Percentiles rank a stretch among this genome's conserved stretches.
Conservation (phyloP, 1,140 invertebrate genomes). For the Drosophila repleta region DNA sequence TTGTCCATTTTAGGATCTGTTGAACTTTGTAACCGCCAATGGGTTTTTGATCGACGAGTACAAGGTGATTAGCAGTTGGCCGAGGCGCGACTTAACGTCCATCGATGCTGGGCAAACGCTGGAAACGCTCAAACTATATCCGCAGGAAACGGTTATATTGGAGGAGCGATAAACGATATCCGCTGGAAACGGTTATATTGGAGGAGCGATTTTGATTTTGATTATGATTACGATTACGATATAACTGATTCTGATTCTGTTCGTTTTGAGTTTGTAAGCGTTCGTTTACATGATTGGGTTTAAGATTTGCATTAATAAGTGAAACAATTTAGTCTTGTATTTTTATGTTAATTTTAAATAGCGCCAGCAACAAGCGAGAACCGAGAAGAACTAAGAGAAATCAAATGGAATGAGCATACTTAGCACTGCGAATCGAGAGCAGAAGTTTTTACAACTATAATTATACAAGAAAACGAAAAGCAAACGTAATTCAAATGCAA, state of each 20-base stretch:
- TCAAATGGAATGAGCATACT: slow-evolving; percentile 18
- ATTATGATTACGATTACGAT: slow-evolving; percentile 23
- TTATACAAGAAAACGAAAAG: slow-evolving; percentile 5
- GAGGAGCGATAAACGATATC: slow-evolving; percentile 96
- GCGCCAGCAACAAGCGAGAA: too few relatives aligned
- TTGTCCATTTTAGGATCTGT: slow-evolving; percentile 86
- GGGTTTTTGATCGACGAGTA: slow-evolving; percentile 94
- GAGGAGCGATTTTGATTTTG: slow-evolving; percentile 91
- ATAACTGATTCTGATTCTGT: slow-evolving; percentile 27
- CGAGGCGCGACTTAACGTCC: slow-evolving; percentile 94
- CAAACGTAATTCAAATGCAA: slow-evolving; percentile 7
- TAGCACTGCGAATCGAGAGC: slow-evolving; percentile 19
- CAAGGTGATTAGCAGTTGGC: slow-evolving; percentile 96
- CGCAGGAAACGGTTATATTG: slow-evolving; percentile 96
- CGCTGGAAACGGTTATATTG: slow-evolving; percentile 96
- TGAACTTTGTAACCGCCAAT: slow-evolving; percentile 94
- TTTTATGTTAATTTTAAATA: slow-evolving; percentile 38
- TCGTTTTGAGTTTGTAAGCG: slow-evolving; percentile 51
- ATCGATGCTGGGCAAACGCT: slow-evolving; percentile 91
- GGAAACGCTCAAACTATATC: slow-evolving; percentile 92
- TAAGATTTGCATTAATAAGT: slow-evolving; percentile 41
- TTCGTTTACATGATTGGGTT: slow-evolving; percentile 38
- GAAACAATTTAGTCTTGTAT: slow-evolving; percentile 42
- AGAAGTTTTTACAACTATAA: slow-evolving; percentile 40
- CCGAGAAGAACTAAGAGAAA: slow-evolving; percentile 20